Evolutionary conservation across 2,113 vertebrate genomes (phyloP), one percentile per base, ranked within the genome.

Genomic region (Balaeniceps rex): DNA sequence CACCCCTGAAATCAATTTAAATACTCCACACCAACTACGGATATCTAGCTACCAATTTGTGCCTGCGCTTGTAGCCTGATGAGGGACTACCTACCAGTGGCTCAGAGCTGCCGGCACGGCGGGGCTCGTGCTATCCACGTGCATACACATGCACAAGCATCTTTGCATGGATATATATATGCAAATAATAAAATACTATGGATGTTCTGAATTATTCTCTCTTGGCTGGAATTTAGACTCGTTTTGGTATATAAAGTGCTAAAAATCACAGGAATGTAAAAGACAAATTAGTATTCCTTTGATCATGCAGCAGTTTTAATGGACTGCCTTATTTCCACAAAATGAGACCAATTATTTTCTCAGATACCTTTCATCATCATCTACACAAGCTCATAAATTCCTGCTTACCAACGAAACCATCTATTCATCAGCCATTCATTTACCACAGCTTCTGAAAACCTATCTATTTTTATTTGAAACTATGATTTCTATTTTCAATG

Each of bases 301-400:
- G 75, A 83, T 88, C 38, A 3, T 17, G 58, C 54, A 51, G 26
- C 44, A 55, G 3, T 93, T 91, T 87, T 94, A 95, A 96, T 86
- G 44, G 79, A 23, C 75, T 94, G 58, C 36, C 79, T 89, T 90
- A 80, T 93, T 97, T 88, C 18, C 54, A 51, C 57, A 65, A 92
- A 94, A 91, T 16, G 40, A 93, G 70, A 57, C 40, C 87, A 97
- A 93, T 97, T 97, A 96, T 95, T 97, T 94, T 47, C 87, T 55
- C 89, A 71, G 44, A n/a, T 92, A 90, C 54, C 64, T 80, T 83
- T 72, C 76, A 79, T 85, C 77, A 77, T 63, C 34, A 91, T 93
- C 87, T 63, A 87, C 65, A 49, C 68, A 34, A 90, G 54, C 49
- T 94, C 83, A 95, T 93, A 96, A 96, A 94, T 91, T 76, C 64